Base-by-base conservation (phyloP, 2,888 invertebrate species). In the Cyaniris semiargus region DNA sequence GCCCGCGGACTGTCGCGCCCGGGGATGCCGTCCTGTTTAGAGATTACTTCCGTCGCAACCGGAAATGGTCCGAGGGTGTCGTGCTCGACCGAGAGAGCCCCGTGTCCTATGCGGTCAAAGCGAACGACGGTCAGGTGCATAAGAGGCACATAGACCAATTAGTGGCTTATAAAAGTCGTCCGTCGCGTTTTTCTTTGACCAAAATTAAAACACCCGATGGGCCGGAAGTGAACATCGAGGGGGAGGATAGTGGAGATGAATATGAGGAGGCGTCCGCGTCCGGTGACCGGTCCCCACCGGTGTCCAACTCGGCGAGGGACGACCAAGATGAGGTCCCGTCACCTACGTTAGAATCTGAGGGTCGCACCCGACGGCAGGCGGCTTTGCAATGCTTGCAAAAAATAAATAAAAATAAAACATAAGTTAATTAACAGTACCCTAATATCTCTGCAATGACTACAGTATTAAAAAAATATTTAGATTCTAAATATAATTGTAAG, bases 291-390 rank as follows among this genome's bases (percentile, higher is more conserved):
- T 56, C 18, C 13, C 56, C 56, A 7, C 56, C n/a, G 6, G n/a
- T 7, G 18, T 53, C 53, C 15, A 60, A 23, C 13, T 13, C 3
- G 27, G 21, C 21, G n/a, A 15, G 23, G 21, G 10, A 23, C n/a
- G 7, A 66, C 23, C 7, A 10, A 66, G 23, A n/a, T 56, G 56
- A n/a, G 10, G 66, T 27, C 8, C 8, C 21, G 13, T 27, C 23
- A 21, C 27, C 27, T 66, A 1, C 3, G 21, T 10, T 10, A 27
- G 66, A 23, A 4, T 21, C 27, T 23, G 66, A 27, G 8, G 66
- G 66, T 66, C 66, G 66, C 21, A 15, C 27, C 27, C 66, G 66
- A 66, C 66, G 66, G 66, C 27, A 66, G 66, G 66, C 66, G 23
- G 66, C 70, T 70, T 27, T 70, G 7, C 34, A 70, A 70, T 34